Evolutionary conservation across 2,888 invertebrate species (phyloP).

Genomic region (Papilio demoleus): DNA sequence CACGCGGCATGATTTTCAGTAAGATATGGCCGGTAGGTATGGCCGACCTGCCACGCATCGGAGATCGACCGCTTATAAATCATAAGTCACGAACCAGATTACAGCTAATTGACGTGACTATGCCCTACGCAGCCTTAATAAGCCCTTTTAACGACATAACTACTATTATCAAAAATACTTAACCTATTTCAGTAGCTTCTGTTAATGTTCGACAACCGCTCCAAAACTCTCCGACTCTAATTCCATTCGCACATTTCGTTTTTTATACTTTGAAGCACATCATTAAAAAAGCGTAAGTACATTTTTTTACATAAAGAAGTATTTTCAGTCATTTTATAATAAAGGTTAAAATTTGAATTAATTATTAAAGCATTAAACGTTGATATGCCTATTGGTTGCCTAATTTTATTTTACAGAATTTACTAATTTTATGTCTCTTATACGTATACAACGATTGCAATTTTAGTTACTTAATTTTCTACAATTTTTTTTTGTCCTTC

Average conservation of each 20-base stretch:
- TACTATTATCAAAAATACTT: slow-evolving; percentile 79
- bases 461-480: too few species aligned
- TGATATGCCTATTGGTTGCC: too few species aligned
- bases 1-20: slow-evolving; percentile 59
- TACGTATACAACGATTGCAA: too few species aligned
- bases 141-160: slow-evolving; percentile 78
- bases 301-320: background rate
- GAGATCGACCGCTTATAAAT: slow-evolving; percentile 77
- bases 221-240: slow-evolving; percentile 42
- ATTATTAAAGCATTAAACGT: too few species aligned
- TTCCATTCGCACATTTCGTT: slow-evolving; percentile 37
- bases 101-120: slow-evolving; percentile 77
- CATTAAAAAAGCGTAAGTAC: background rate
- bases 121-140: slow-evolving; percentile 73
- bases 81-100: slow-evolving; percentile 79
- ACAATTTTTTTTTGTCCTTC: too few species aligned
- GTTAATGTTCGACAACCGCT: slow-evolving; percentile 46
- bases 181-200: slow-evolving; percentile 70
- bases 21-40: slow-evolving; percentile 63
- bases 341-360: too few species aligned
- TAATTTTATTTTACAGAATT: too few species aligned
- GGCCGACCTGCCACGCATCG: slow-evolving; percentile 62
- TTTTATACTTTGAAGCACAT: slow-evolving; percentile 25
- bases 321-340: background rate
- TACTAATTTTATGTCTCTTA: too few species aligned